Evolutionary conservation across 2,888 invertebrate species (phyloP).

Genomic region (Caenorhabditis macrosperma): DNA sequence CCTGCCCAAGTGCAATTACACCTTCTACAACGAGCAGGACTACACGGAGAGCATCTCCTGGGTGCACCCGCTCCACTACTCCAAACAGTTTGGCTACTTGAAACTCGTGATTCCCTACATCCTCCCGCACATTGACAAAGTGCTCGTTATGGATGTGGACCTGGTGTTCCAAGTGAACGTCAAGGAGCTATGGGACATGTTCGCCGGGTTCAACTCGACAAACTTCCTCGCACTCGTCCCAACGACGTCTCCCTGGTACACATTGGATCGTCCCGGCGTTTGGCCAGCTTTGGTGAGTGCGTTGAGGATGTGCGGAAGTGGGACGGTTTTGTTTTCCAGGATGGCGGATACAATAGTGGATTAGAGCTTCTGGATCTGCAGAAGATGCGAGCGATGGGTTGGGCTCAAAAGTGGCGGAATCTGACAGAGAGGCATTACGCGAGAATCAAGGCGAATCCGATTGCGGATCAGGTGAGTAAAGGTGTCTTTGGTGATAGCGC

Average conservation of each 20-base stretch:
- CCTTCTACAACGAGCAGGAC: not conserved
- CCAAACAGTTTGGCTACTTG: not conserved
- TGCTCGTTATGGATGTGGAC: not conserved
- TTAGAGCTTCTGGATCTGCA: not conserved
- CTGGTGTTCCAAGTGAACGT: not conserved
- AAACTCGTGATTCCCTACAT: not conserved
- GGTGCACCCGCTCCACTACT: not conserved
- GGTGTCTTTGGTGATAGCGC: no score
- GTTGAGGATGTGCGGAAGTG: not conserved
- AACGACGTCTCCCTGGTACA: not conserved
- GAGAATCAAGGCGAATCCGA: not conserved
- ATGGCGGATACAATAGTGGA: not conserved
- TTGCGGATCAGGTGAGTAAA: not conserved
- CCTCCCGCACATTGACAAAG: not conserved
- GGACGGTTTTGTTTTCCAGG: not conserved
- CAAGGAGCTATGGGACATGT: not conserved
- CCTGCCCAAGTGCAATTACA: not conserved
- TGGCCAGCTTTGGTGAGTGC: not conserved
- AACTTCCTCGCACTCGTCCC: not conserved
- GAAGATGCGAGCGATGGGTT: not conserved
- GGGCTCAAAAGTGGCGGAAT: not conserved
- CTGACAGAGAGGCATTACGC: not conserved
- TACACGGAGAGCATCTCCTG: not conserved
- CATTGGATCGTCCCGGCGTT: not conserved
- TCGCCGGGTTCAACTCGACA: not conserved